Evolutionary conservation across 2,888 invertebrate genomes (phyloP).

Genomic region (Ophion ellenae): DNA sequence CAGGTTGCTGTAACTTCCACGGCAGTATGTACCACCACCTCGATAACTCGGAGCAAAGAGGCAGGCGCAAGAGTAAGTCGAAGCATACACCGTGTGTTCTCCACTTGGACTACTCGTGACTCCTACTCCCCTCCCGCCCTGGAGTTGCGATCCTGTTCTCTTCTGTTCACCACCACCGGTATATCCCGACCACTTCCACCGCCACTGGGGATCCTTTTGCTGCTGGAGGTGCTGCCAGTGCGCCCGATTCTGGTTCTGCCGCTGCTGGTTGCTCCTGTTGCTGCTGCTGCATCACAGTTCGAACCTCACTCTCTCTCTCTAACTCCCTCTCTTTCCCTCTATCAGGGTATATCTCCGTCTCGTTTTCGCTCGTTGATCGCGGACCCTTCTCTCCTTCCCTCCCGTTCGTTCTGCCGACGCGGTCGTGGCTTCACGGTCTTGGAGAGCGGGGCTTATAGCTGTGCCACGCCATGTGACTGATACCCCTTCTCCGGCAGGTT

Average conservation of each 20-base stretch:
- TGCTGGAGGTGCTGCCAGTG: conserved; percentile 65
- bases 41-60: conserved; percentile 57
- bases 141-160: conserved; percentile 59
- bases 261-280: conserved; percentile 54
- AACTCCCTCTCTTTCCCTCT: conserved; percentile 53
- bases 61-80: conserved; percentile 64
- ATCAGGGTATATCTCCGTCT: conserved; percentile 32
- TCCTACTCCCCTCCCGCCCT: conserved; percentile 61
- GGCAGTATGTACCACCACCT: conserved; percentile 48
- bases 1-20: conserved; percentile 58
- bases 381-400: conserved; percentile 19
- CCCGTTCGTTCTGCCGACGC: conserved; percentile 42
- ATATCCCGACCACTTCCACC: conserved; percentile 71
- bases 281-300: conserved; percentile 64
- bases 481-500: conserved; percentile 81
- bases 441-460: conserved; percentile 65
- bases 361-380: conserved; percentile 16
- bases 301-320: conserved; percentile 51
- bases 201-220: conserved; percentile 60
- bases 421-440: conserved; percentile 51
- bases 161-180: conserved; percentile 63
- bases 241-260: conserved; percentile 61
- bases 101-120: conserved; percentile 64
- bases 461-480: conserved; percentile 83
- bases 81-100: conserved; percentile 56